Evolutionary conservation across 2,888 invertebrate species (phyloP), one percentile per base, ranked within the genome.

Genomic region (Meandrusa payeni): DNA sequence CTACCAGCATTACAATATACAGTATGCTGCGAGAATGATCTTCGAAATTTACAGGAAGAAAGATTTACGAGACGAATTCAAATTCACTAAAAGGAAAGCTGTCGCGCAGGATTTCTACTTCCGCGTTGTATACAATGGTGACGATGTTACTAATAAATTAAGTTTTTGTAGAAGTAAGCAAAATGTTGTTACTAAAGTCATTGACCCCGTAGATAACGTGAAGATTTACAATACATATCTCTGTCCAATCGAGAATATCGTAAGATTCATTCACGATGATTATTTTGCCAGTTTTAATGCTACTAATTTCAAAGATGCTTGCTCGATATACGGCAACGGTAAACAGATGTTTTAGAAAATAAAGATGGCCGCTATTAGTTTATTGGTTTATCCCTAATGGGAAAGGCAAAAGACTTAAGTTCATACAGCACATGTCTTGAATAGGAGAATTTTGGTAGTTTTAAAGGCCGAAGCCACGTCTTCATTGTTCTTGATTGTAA

Each of bases 271-370:
- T 49, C 95, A 96, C 57, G 95, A 95, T 55, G 95, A 96, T 76
- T 96, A 96, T 70, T 95, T 97, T 64, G 82, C 90, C 6, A 89
- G 91, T 38, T 92, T 97, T 58, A 96, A 96, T 70, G 93, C 93
- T n/a, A 95, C 94, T 6, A 96, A 96, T 76, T 96, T 93, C 66
- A 95, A 95, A 73, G 95, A 96, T 62, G 96, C 95, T 0, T 95
- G 95, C 51, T 80, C 88, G 0, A 71, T 80, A 12, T 85, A 83
- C 40, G 76, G 74, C 0, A 68, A 55, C 22, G 58, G 54, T 6
- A 78, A 77, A 52, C 72, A 62, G 42, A 54, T 63, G 42, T 66
- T 64, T 61, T 63, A 38, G 43, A 46, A 10, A 15, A 23, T 5
- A 20, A 38, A 23, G 2, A 24, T 19, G 31, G 19, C 39, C 5